Percentiles rank a stretch among this genome's conserved stretches.
Evolutionary conservation across 2,797 vertebrate genomes (phyloP).

Genomic region (Ctenopoma kingsleyae): DNA sequence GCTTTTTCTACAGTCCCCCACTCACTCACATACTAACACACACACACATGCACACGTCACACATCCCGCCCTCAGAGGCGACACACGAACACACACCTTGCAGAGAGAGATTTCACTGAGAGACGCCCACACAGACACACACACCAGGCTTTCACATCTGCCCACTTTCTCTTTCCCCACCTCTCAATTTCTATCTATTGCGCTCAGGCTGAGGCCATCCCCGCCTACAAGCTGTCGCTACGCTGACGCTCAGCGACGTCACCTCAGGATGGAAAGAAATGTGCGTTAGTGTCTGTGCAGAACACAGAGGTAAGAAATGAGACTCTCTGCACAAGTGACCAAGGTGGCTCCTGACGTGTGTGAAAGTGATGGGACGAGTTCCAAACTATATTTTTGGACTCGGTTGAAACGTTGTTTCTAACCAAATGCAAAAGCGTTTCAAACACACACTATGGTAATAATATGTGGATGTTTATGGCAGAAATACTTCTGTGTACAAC

Average conservation of each 20-base stretch:
- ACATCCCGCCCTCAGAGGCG: constrained; percentile 51
- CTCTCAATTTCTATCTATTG: constrained; percentile 59
- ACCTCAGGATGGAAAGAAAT: constrained; percentile 73
- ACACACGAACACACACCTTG: constrained; percentile 46
- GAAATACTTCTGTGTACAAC: not conserved
- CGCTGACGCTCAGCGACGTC: constrained; percentile 69
- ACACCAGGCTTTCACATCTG: constrained; percentile 63
- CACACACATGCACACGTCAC: constrained; percentile 32
- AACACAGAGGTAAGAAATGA: constrained; percentile 46
- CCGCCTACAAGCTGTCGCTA: constrained; percentile 63
- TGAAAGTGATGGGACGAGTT: constrained; percentile 67
- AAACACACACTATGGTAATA: not conserved
- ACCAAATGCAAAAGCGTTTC: not conserved
- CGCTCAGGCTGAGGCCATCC: constrained; percentile 54
- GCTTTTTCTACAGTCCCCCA: constrained; percentile 16
- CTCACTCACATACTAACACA: constrained; percentile 32
- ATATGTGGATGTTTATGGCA: not conserved
- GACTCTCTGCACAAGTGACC: constrained; percentile 53
- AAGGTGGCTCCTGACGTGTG: constrained; percentile 66
- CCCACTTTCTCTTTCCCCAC: constrained; percentile 69
- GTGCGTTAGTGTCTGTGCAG: constrained; percentile 10
- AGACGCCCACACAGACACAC: constrained; percentile 37
- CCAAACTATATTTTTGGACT: not conserved
- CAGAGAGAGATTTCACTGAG: constrained; percentile 44
- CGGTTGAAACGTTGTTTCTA: not conserved